A percentile compares a stretch with the other conserved stretches of the same genome.
Evolutionary conservation across 2,113 vertebrate genomes (phyloP).

Genomic region (Pionites leucogaster): DNA sequence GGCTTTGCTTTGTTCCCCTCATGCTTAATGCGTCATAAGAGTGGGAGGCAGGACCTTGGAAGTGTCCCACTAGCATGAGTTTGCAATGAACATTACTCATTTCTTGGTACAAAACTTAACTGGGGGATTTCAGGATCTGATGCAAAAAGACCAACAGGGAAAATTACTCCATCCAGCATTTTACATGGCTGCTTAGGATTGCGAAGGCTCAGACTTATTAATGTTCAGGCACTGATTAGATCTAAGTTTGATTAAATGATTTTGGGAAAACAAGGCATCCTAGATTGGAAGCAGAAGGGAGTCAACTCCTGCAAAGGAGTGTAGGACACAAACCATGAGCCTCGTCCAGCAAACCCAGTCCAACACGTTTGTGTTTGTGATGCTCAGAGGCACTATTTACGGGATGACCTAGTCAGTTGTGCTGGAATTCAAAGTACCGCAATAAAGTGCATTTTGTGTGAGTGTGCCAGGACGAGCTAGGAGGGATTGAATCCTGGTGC

Average conservation of each 20-base stretch:
- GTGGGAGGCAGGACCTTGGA: neutral
- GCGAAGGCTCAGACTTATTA: neutral
- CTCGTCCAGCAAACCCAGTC: neutral
- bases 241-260: neutral
- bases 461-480: accelerated
- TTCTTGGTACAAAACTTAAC: neutral
- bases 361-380: neutral
- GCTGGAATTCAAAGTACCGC: neutral
- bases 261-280: neutral
- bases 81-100: neutral
- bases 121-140: constrained; percentile 14
- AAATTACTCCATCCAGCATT: neutral
- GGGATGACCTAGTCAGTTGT: accelerated
- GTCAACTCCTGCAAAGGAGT: accelerated
- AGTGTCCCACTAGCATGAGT: neutral
- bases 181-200: neutral
- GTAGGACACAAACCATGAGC: neutral
- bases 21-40: neutral
- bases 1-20: neutral
- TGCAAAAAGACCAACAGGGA: neutral
- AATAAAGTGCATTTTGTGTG: accelerated
- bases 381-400: neutral
- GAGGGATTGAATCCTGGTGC: neutral
- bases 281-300: neutral
- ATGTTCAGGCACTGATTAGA: neutral